Evolutionary conservation across 2,888 invertebrate species (phyloP).

Genomic region (Napeogenes inachia): DNA sequence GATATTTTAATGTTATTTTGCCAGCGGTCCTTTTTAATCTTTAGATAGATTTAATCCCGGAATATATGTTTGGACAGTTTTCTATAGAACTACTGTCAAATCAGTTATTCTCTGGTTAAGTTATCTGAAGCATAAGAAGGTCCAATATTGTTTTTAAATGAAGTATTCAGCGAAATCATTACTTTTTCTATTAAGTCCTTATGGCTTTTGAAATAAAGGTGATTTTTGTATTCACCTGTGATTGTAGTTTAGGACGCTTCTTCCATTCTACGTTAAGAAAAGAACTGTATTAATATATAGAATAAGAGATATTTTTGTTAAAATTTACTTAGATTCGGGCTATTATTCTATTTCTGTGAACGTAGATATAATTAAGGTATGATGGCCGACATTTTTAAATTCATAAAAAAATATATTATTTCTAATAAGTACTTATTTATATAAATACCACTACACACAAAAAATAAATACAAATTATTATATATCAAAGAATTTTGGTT

Average conservation of each 20-base stretch:
- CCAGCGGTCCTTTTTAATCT: neutral
- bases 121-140: too few relatives aligned
- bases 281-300: slow-evolving; percentile 31
- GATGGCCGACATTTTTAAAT: slow-evolving; percentile 26
- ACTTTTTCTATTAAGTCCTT: neutral
- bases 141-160: too few relatives aligned
- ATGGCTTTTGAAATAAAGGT: neutral
- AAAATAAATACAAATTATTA: too few relatives aligned
- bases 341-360: slow-evolving; percentile 26
- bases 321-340: slow-evolving; percentile 29
- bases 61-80: too few relatives aligned
- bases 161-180: too few relatives aligned
- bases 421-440: neutral
- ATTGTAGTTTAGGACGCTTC: slow-evolving; percentile 22
- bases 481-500: too few relatives aligned
- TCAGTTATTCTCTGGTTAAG: too few relatives aligned
- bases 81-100: too few relatives aligned
- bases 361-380: slow-evolving; percentile 20
- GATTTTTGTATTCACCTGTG: slow-evolving; percentile 1
- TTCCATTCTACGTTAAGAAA: slow-evolving; percentile 32
- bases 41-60: too few relatives aligned
- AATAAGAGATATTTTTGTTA: slow-evolving; percentile 30
- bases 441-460: too few relatives aligned
- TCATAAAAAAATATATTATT: neutral
- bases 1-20: slow-evolving; percentile 8